These are phyloP conservation scores for Leptopterna dolabrata DNA, from an alignment of 2,888 invertebrate species.

Conservation along the genomic window DNA sequence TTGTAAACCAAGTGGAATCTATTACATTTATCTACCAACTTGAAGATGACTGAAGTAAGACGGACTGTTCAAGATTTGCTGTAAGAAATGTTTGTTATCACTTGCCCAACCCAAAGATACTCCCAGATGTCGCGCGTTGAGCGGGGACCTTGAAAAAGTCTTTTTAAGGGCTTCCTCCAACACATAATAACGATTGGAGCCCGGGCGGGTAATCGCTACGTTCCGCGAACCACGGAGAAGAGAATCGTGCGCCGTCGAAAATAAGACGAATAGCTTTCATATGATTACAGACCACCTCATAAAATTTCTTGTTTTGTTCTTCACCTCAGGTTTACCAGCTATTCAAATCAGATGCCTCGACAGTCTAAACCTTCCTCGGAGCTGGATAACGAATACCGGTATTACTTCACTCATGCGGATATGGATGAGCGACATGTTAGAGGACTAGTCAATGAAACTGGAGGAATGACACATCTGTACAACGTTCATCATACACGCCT, in stretches of 20 bases:
- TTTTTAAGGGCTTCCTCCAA: background rate
- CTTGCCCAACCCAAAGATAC: no score
- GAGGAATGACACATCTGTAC: no score
- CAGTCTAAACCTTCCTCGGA: background rate
- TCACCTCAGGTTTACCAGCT: background rate
- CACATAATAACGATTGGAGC: background rate
- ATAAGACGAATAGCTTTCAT: background rate
- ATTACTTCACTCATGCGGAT: background rate
- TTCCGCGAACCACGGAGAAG: background rate
- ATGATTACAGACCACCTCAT: background rate
- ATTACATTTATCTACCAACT: no score
- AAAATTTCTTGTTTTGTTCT: background rate
- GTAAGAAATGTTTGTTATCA: no score
- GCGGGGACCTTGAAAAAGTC: background rate
- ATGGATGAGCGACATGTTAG: no score
- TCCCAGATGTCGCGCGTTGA: background rate
- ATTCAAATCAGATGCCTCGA: background rate
- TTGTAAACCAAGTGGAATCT: no score
- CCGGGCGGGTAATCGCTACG: background rate
- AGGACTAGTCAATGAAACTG: no score
- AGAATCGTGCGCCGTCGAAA: background rate
- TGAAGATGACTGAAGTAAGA: no score
- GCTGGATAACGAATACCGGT: background rate
- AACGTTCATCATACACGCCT: no score
- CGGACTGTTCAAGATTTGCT: no score